These are phyloP conservation scores for Xestia xanthographa DNA, from an alignment of 2,888 invertebrate genomes.

Conservation along the genomic window DNA sequence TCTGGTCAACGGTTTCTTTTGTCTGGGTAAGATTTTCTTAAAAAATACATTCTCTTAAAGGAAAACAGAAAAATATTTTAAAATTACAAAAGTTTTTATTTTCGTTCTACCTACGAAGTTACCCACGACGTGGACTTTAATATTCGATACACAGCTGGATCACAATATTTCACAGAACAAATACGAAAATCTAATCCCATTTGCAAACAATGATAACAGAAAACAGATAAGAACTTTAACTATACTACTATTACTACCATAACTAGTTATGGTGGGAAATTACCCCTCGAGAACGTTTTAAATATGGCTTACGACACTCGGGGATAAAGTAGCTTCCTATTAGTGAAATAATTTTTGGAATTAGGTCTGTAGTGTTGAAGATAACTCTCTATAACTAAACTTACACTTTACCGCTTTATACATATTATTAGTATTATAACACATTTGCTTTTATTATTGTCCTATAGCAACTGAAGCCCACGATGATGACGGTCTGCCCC, in stretches of 20 bases:
- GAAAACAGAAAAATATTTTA: not conserved
- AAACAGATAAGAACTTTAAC: constrained; percentile 2
- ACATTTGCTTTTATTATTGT: constrained; percentile 23
- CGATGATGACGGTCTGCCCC: constrained; percentile 97
- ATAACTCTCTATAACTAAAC: not conserved
- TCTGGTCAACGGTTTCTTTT: constrained; percentile 96
- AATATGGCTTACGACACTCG: not conserved
- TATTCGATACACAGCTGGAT: not conserved
- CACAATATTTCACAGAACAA: constrained; percentile 8
- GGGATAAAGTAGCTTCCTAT: not conserved
- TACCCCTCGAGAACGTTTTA: not conserved
- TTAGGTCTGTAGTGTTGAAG: not conserved
- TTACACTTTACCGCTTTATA: not conserved
- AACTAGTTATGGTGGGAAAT: not conserved
- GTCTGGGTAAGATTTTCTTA: constrained; percentile 92
- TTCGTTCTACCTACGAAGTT: constrained; percentile 12
- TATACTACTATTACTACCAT: too few species aligned
- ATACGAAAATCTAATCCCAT: constrained; percentile 12
- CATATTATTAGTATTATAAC: not conserved
- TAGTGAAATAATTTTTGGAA: not conserved
- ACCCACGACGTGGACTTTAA: not conserved
- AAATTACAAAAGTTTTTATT: constrained; percentile 8
- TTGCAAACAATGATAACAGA: constrained; percentile 21
- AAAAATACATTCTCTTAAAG: not conserved
- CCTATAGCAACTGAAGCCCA: constrained; percentile 96